phyloP scores from a whole-genome alignment of 2,113 vertebrate genomes.

The Thunnus maccoyii region DNA sequence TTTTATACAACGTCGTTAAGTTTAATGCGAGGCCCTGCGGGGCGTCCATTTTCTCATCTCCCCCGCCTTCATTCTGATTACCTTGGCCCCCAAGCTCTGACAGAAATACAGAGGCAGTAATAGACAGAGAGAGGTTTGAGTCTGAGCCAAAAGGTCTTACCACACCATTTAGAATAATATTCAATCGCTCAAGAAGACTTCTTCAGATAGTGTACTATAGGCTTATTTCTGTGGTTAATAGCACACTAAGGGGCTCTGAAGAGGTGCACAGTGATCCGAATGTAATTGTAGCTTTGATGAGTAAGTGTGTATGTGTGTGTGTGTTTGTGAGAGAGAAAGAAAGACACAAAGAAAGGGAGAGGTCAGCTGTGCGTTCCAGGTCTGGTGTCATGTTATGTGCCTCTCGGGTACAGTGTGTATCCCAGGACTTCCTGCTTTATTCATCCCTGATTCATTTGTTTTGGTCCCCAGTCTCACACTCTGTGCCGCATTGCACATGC shows the following conservation, averaged over 20 bases:
- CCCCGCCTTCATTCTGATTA: constrained; percentile 60
- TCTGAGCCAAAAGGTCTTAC: constrained; percentile 42
- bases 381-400: constrained; percentile 61
- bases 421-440: constrained; percentile 56
- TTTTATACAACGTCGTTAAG: constrained; percentile 71
- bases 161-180: constrained; percentile 52
- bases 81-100: constrained; percentile 44
- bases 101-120: constrained; percentile 57
- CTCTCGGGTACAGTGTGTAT: constrained; percentile 35
- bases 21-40: constrained; percentile 67
- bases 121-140: constrained; percentile 34
- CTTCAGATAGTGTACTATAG: constrained; percentile 11
- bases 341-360: constrained; percentile 54
- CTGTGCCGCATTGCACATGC: constrained; percentile 8
- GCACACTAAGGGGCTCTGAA: constrained; percentile 30
- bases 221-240: constrained; percentile 39
- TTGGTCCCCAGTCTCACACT: constrained; percentile 43
- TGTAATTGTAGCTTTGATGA: constrained; percentile 55
- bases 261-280: constrained; percentile 34
- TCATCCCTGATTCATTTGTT: constrained; percentile 71
- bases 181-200: constrained; percentile 40
- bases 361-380: constrained; percentile 55
- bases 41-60: constrained; percentile 62
- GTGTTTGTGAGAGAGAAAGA: background rate
- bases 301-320: constrained; percentile 24